phyloP scores from a whole-genome alignment of 1,140 invertebrate species.

The Spodoptera frugiperda region DNA sequence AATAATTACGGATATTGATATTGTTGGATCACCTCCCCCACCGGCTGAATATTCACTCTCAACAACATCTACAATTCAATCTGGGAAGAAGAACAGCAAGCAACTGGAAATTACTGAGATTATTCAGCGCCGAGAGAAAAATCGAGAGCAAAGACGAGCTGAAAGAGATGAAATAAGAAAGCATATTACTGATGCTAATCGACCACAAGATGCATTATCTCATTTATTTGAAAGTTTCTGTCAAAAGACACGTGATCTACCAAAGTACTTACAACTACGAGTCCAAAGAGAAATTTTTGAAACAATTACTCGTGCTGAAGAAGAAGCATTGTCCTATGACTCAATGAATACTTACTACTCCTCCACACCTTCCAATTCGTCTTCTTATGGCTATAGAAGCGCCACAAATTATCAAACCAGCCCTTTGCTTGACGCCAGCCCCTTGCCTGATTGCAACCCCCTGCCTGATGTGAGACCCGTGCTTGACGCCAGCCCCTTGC shows the following conservation, averaged over 20 bases:
- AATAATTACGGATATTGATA: constrained; percentile 16
- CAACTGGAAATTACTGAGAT: constrained; percentile 45
- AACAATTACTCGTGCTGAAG: constrained; percentile 20
- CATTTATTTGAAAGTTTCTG: constrained; percentile 54
- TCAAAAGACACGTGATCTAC: constrained; percentile 52
- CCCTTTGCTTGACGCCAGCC: too few relatives aligned
- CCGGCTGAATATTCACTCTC: too few relatives aligned
- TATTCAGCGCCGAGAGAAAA: constrained; percentile 37
- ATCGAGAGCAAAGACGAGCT: constrained; percentile 33
- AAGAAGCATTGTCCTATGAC: constrained; percentile 20
- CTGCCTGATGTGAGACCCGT: too few relatives aligned
- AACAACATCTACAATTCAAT: constrained; percentile 37
- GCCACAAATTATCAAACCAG: too few relatives aligned
- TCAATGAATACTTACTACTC: constrained; percentile 15
- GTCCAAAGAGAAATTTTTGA: constrained; percentile 17
- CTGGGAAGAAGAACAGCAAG: constrained; percentile 40
- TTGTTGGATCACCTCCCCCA: constrained; percentile 27
- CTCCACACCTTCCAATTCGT: constrained; percentile 8
- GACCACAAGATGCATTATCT: constrained; percentile 44
- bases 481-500: too few relatives aligned
- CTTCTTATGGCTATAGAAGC: too few relatives aligned
- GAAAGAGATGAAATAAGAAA: constrained; percentile 39
- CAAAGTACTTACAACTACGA: constrained; percentile 25
- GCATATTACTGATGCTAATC: constrained; percentile 43
- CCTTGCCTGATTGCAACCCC: too few relatives aligned